Conservation (phyloP, 2,888 invertebrate species). For the Chelonus formosanus region DNA sequence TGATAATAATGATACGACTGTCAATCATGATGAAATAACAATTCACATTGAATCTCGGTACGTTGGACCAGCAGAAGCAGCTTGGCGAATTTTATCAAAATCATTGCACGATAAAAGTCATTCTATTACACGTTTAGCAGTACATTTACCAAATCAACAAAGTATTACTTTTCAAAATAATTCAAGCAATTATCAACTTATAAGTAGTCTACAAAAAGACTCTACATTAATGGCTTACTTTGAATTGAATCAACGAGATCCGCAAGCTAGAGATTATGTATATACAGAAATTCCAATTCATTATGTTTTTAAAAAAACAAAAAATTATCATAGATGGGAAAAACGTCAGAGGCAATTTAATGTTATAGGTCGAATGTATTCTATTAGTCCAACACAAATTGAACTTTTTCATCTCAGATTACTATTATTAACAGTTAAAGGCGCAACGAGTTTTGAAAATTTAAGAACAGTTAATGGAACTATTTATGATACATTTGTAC, state of each 20-base stretch:
- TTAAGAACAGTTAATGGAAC: constrained; percentile 48
- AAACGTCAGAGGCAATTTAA: constrained; percentile 33
- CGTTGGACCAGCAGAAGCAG: constrained; percentile 38
- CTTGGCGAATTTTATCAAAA: constrained; percentile 39
- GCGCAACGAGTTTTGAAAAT: constrained; percentile 48
- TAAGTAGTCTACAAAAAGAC: constrained; percentile 19
- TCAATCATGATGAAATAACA: constrained; percentile 25
- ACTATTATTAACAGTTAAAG: constrained; percentile 47
- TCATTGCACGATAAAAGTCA: constrained; percentile 41
- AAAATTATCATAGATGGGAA: constrained; percentile 26
- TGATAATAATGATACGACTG: no score
- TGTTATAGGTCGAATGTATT: constrained; percentile 46
- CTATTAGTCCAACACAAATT: constrained; percentile 44
- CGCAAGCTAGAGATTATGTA: constrained; percentile 17
- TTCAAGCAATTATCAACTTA: not conserved
- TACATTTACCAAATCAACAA: constrained; percentile 40
- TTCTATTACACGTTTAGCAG: constrained; percentile 34
- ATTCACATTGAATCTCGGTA: constrained; percentile 23
- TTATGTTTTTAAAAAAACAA: constrained; percentile 26
- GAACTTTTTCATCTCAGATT: constrained; percentile 49
- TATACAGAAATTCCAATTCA: constrained; percentile 29
- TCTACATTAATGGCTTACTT: constrained; percentile 32
- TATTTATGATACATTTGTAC: constrained; percentile 46
- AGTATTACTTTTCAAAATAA: constrained; percentile 15
- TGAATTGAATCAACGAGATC: constrained; percentile 25